Evolutionary conservation across 1,140 invertebrate genomes (phyloP).

Genomic region (Leptestheria dahalacensis): DNA sequence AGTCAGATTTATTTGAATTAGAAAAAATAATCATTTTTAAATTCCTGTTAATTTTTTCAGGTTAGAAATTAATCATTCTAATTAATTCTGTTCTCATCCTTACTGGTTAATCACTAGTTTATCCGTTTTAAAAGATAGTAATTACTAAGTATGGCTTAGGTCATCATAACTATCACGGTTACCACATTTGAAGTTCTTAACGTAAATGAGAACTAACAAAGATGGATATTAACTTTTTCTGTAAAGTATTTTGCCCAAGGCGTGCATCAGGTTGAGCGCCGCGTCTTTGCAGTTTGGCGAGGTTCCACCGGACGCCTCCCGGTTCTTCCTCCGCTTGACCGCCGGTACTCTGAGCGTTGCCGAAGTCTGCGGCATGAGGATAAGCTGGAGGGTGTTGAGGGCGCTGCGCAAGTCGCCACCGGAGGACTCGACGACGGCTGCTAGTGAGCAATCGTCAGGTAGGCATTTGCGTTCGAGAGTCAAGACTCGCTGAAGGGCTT

Average conservation of each 20-base stretch:
- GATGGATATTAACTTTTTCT: background rate
- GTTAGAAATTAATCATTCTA: no score
- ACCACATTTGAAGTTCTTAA: background rate
- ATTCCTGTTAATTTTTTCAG: no score
- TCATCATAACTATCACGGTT: no score
- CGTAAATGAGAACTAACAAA: background rate
- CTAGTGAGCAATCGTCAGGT: background rate
- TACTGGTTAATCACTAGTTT: no score
- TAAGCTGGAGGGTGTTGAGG: slow-evolving; percentile 2
- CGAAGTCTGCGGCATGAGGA: background rate
- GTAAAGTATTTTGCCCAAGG: slow-evolving; percentile 3
- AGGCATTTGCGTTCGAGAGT: background rate
- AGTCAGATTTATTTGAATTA: no score
- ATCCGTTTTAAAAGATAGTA: no score
- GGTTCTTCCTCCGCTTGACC: background rate
- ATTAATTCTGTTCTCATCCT: no score
- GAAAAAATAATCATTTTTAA: no score
- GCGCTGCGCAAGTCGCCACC: background rate
- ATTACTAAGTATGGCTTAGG: no score
- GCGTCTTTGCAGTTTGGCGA: background rate
- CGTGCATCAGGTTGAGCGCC: background rate
- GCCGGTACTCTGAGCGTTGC: background rate
- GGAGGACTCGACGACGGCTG: background rate
- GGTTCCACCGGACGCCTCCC: background rate
- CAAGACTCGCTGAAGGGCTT: background rate